A percentile compares a stretch with the other conserved stretches of the same genome.
These are phyloP conservation scores for Lucifuga dentata DNA, from an alignment of 2,113 vertebrate genomes.

Conservation along the genomic window DNA sequence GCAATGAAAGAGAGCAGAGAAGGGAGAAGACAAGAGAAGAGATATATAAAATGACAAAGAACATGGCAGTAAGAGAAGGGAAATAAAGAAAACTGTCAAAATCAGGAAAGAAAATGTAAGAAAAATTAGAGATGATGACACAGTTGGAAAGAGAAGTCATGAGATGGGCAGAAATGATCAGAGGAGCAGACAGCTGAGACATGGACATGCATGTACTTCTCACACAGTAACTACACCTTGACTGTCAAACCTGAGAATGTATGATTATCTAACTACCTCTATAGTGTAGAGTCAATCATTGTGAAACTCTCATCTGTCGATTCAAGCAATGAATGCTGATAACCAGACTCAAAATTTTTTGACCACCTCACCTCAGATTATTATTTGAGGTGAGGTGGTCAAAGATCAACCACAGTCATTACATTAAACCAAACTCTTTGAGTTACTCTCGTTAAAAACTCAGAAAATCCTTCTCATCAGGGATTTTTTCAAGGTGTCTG, in stretches of 20 bases:
- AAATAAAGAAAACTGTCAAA: background rate
- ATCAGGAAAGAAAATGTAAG: background rate
- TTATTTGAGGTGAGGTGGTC: too few species aligned
- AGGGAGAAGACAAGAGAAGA: background rate
- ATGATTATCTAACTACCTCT: background rate
- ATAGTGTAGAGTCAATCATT: too few species aligned
- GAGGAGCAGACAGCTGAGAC: constrained; percentile 10
- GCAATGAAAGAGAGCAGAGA: too few species aligned
- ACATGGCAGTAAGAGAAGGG: background rate
- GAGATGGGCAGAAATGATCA: constrained; percentile 6
- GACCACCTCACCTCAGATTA: too few species aligned
- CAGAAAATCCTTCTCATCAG: too few species aligned
- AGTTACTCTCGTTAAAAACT: too few species aligned
- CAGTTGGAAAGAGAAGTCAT: constrained; percentile 7
- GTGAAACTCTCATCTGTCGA: too few species aligned
- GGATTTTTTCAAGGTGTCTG: too few species aligned
- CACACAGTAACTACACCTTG: background rate
- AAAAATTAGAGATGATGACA: constrained; percentile 9
- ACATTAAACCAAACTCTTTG: too few species aligned
- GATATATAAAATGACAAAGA: background rate
- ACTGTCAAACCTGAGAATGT: constrained; percentile 14
- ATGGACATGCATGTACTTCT: constrained; percentile 21
- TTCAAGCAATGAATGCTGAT: too few species aligned
- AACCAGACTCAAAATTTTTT: too few species aligned
- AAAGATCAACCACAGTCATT: too few species aligned